Evolutionary conservation across 35 echinoderm and acorn worm genomes (phyloP), one percentile per base, ranked within the genome.

Genomic region (Heliocidaris erythrogramma): DNA sequence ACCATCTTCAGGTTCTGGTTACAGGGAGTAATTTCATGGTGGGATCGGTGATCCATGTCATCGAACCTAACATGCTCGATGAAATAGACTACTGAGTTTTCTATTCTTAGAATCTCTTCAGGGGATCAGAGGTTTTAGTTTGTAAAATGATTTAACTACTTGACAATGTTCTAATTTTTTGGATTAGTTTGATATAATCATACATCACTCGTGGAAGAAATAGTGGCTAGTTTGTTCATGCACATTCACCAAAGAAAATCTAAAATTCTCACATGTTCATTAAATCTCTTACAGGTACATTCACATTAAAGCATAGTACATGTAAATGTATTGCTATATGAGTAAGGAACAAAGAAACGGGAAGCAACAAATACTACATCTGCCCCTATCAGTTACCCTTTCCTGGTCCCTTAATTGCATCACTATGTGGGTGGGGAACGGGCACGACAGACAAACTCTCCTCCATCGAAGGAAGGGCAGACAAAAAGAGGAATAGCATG

Each of bases 1-100:
- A 89, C 47, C 87, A 89, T 89, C 87, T 89, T 89, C 87, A 89
- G 87, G 47, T 89, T 48, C 29, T 89, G 31, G 87, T 89, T 13
- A 89, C 87, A 7, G 87, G 87, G 0, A 89, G 87, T 48, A 89
- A 32, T 17, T 89, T 47, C 87, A 17, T 89, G 0, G 87, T 42
- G 9, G 87, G 87, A 32, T 89, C 87, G 87, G 87, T 89, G 3
- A 32, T 89, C 14, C 31, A 89, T 13, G 87, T 89, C 10, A 32
- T 89, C 12, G 30, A 89, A 47, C 87, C 87, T 27, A 78, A 78
- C 27, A 78, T 78, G 21, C 17, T 78, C 65, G 65, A 78, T 7
- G 8, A 78, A 27, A n/a, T 78, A 21, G 27, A 78, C 3, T 78
- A 78, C 27, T 78, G 7, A 78, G 27, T 8, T 78, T 78, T n/a